A percentile compares a stretch with the other conserved stretches of the same genome.
These are phyloP conservation scores for Montipora sp. DNA, from an alignment of 64 coral and sea anemone species.

Conservation along the genomic window DNA sequence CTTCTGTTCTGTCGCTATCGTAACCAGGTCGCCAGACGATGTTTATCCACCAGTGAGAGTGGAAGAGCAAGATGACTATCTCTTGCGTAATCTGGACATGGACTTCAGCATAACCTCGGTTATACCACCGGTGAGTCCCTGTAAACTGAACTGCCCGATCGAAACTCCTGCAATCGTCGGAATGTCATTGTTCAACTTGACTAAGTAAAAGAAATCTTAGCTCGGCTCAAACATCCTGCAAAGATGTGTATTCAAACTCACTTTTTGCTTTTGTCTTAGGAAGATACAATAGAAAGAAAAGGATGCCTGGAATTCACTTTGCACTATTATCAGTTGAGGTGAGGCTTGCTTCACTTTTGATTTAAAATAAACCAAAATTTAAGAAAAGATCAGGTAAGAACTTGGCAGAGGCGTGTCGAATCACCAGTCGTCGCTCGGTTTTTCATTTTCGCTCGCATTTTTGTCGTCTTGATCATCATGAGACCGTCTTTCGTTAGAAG, in stretches of 20 bases:
- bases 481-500: no score
- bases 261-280: slow-evolving; percentile 51
- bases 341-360: neutral
- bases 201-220: no score
- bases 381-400: neutral
- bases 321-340: slow-evolving; percentile 97
- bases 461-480: no score
- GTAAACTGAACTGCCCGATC: neutral
- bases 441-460: no score
- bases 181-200: no score
- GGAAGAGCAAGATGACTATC: slow-evolving; percentile 82
- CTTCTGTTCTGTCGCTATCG: neutral
- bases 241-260: neutral
- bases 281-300: slow-evolving; percentile 84
- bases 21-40: slow-evolving; percentile 67
- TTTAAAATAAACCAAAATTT: neutral
- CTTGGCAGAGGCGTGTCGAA: no score
- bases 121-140: slow-evolving; percentile 78
- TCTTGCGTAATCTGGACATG: slow-evolving; percentile 88
- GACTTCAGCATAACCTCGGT: slow-evolving; percentile 66
- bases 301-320: slow-evolving; percentile 88
- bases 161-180: no score
- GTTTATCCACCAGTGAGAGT: slow-evolving; percentile 87
- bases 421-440: no score
- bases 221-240: no score